phyloP scores from a whole-genome alignment of 2,113 vertebrate species.

The Phaethornis superciliosus region DNA sequence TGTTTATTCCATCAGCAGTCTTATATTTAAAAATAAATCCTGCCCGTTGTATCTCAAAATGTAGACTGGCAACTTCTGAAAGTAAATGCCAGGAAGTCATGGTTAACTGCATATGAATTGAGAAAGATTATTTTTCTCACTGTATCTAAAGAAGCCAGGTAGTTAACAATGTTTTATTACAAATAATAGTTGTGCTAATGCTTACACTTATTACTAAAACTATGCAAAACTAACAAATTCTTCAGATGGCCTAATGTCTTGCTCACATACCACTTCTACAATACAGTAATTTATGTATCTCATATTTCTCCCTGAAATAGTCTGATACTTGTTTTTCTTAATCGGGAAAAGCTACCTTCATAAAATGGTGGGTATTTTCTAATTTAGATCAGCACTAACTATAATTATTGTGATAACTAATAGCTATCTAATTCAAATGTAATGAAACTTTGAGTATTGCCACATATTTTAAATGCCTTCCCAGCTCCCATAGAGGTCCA shows the following conservation, averaged over 20 bases:
- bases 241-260: constrained; percentile 35
- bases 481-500: neutral
- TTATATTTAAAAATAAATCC: constrained; percentile 34
- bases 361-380: neutral
- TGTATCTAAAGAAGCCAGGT: constrained; percentile 25
- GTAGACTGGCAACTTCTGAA: constrained; percentile 7
- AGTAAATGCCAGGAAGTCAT: constrained; percentile 7
- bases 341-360: neutral
- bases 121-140: constrained; percentile 52
- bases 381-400: neutral
- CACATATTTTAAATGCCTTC: constrained; percentile 57
- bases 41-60: constrained; percentile 4
- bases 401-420: constrained; percentile 37
- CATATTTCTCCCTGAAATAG: constrained; percentile 12
- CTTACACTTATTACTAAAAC: constrained; percentile 62
- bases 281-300: constrained; percentile 4
- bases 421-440: constrained; percentile 43
- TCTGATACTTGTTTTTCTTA: neutral
- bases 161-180: constrained; percentile 55
- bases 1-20: constrained; percentile 15
- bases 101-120: constrained; percentile 22
- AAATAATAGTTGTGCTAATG: constrained; percentile 51
- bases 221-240: constrained; percentile 55
- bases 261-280: neutral
- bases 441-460: constrained; percentile 35